Evolutionary conservation across 2,797 vertebrate species (phyloP), one percentile per base, ranked within the genome.

Genomic region (Capromys pilorides): DNA sequence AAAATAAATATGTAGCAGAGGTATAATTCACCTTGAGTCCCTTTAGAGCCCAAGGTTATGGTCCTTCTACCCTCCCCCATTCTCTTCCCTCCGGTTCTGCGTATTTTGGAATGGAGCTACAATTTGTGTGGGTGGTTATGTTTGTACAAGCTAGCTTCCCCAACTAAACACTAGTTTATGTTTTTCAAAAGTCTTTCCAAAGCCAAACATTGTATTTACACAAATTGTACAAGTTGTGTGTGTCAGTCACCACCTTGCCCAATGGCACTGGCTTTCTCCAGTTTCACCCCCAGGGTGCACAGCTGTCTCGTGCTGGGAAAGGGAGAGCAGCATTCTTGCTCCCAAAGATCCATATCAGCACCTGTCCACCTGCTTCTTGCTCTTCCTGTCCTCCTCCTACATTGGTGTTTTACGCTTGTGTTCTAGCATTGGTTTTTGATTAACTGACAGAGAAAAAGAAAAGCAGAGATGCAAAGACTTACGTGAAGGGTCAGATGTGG

Each of bases 161-260:
- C 92, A 66, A 90, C 45, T 36, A 88, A 96, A 94, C 41, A 85
- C 21, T 69, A 62, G 14, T 31, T 94, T 84, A 39, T 93, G 9
- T 71, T 92, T 92, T 41, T 67, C 51, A 33, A 94, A 95, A 95
- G 86, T 81, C 39, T 93, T 94, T 91, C 57, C 39, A 92, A 95
- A 95, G 83, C 22, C 54, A 90, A 96, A 89, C 62, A 91, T 2
- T 71, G n/a, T 92, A 9, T 75, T 90, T 93, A 49, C 61, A 88
- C 39, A 91, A 94, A 71, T 19, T 82, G 14, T 73, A 91, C 36
- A 78, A 92, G 67, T 26, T 88, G 1, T 61, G 85, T 57, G 90
- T 51, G 31, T 51, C 49, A 79, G 22, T 82, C 7, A n/a, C 22
- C 26, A 64, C 71, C 14, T 82, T 67, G 36, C 2, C 5, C 54